Evolutionary conservation across 2,797 vertebrate species (phyloP).

Genomic region (Cephalopachus bancanus): DNA sequence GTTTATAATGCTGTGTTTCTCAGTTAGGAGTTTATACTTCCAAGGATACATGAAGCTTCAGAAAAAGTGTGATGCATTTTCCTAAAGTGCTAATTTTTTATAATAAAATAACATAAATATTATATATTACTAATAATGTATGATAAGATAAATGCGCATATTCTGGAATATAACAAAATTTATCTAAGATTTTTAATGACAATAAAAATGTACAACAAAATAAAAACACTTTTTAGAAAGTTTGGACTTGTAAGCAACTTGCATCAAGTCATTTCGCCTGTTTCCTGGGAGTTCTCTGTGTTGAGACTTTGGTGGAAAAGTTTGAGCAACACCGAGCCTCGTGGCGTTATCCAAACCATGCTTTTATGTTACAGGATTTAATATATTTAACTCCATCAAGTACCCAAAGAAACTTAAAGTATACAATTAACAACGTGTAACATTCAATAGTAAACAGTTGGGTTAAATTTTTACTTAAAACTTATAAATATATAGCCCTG

Average conservation of each 20-base stretch:
- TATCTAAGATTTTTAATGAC: slow-evolving; percentile 11
- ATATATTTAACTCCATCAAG: slow-evolving; percentile 46
- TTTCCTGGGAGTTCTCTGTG: background rate
- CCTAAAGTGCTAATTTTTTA: slow-evolving; percentile 52
- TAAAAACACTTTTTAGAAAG: slow-evolving; percentile 21
- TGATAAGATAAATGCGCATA: slow-evolving; percentile 12
- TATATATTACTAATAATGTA: background rate
- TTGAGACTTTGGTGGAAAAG: background rate
- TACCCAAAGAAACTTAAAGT: slow-evolving; percentile 41
- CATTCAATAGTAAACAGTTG: slow-evolving; percentile 17
- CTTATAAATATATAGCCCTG: slow-evolving; percentile 16
- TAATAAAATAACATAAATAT: background rate
- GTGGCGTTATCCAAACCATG: background rate
- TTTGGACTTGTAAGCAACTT: background rate
- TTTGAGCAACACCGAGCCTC: slow-evolving; percentile 21
- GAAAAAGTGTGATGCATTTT: slow-evolving; percentile 8
- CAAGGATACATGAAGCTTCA: background rate
- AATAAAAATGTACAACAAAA: slow-evolving; percentile 24
- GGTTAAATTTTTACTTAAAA: slow-evolving; percentile 64
- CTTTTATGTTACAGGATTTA: slow-evolving; percentile 36
- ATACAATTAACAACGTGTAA: background rate
- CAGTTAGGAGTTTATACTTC: background rate
- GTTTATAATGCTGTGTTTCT: slow-evolving; percentile 44
- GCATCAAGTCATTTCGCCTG: background rate
- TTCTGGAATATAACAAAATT: slow-evolving; percentile 47